phyloP scores from a whole-genome alignment of 92 coral and sea anemone species.

The Heteractis magnifica region DNA sequence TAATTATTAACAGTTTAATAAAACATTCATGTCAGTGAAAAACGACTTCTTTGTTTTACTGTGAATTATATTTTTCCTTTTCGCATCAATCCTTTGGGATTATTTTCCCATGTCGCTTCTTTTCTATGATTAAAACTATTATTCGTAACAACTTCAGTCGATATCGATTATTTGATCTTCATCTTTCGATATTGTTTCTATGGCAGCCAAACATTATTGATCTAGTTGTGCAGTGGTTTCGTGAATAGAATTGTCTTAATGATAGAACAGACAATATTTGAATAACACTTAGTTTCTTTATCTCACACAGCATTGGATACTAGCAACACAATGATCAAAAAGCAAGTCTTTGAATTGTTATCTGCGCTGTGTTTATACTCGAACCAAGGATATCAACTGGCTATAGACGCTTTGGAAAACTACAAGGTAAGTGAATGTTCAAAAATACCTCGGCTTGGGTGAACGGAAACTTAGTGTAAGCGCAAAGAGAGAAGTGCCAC shows the following conservation, averaged over 20 bases:
- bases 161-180: background rate
- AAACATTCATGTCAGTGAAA: background rate
- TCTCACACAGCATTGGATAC: constrained; percentile 84
- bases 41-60: background rate
- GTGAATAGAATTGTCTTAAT: background rate
- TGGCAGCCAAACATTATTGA: background rate
- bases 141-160: background rate
- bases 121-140: background rate
- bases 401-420: constrained; percentile 92
- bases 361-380: constrained; percentile 97
- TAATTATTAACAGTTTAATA: background rate
- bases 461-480: too few relatives aligned
- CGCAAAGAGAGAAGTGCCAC: too few relatives aligned
- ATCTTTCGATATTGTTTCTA: background rate
- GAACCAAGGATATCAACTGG: constrained; percentile 86
- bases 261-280: background rate
- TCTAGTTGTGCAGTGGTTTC: background rate
- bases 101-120: background rate
- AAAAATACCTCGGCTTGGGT: too few relatives aligned
- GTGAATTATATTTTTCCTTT: background rate
- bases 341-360: constrained; percentile 93
- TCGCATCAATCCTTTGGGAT: background rate
- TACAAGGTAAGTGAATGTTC: constrained; percentile 67
- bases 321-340: constrained; percentile 93
- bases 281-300: constrained; percentile 4